A percentile compares a stretch with the other conserved stretches of the same genome.
Evolutionary conservation across 2,113 vertebrate genomes (phyloP).

Genomic region (Hippoglossus stenolepis): DNA sequence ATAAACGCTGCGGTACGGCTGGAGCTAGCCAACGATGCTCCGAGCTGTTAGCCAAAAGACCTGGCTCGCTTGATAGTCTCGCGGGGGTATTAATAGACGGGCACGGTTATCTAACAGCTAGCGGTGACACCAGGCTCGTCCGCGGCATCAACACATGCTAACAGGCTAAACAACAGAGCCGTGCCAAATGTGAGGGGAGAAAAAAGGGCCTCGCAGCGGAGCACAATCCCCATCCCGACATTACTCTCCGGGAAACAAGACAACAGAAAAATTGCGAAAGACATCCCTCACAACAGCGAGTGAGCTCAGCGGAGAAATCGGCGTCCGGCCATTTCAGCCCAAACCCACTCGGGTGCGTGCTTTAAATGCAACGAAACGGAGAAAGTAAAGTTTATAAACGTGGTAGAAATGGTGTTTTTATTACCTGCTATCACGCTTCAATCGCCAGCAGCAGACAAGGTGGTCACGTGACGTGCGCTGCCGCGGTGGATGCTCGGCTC

Average conservation of each 20-base stretch:
- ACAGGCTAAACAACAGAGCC: constrained; percentile 36
- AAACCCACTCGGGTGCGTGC: fast-evolving
- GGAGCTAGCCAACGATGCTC: constrained; percentile 54
- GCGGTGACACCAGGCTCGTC: neutral
- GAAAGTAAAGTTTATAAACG: neutral
- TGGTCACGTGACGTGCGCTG: constrained; percentile 82
- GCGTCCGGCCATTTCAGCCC: neutral
- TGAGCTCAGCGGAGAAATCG: neutral
- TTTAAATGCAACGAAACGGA: neutral
- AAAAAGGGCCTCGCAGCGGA: constrained; percentile 70
- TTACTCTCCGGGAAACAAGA: constrained; percentile 76
- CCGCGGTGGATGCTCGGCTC: constrained; percentile 61
- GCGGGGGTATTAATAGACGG: neutral
- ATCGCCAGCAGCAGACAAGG: constrained; percentile 82
- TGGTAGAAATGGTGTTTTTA: constrained; percentile 61
- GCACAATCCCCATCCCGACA: constrained; percentile 74
- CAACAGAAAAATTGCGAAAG: constrained; percentile 72
- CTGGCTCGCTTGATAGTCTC: neutral
- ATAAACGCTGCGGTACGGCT: constrained; percentile 44
- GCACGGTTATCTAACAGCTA: neutral
- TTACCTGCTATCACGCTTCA: constrained; percentile 86
- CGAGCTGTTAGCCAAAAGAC: constrained; percentile 15
- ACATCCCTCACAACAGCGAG: constrained; percentile 46
- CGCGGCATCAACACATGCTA: neutral
- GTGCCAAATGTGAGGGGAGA: constrained; percentile 36